Percentiles rank a stretch among this genome's conserved stretches.
Evolutionary conservation across 2,888 invertebrate genomes (phyloP).

Genomic region (Drosophila atripex): DNA sequence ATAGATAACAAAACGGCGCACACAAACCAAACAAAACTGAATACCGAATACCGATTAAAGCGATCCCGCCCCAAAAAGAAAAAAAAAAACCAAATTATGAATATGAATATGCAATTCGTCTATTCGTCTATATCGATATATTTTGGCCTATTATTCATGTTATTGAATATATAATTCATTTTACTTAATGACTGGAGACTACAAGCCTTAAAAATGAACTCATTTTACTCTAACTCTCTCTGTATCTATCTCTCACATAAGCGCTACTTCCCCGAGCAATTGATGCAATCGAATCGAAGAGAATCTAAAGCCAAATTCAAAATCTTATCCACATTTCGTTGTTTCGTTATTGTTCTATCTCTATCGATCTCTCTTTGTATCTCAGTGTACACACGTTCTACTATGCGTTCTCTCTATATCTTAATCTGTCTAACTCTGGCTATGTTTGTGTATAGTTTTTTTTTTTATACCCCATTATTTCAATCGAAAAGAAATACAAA

Average conservation of each 20-base stretch:
- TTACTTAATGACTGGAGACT: slow-evolving; percentile 83
- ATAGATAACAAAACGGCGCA: slow-evolving; percentile 50
- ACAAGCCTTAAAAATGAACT: slow-evolving; percentile 48
- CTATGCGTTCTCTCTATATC: slow-evolving; percentile 49
- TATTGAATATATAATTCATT: slow-evolving; percentile 50
- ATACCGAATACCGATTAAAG: slow-evolving; percentile 1
- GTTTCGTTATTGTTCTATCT: slow-evolving; percentile 40
- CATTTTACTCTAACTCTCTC: slow-evolving; percentile 47
- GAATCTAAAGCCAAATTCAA: slow-evolving; percentile 51
- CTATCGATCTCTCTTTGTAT: slow-evolving; percentile 41
- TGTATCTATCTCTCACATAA: slow-evolving; percentile 53
- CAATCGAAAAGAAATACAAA: slow-evolving; percentile 32
- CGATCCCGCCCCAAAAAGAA: slow-evolving; percentile 31
- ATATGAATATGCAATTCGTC: slow-evolving; percentile 57
- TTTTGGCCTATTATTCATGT: slow-evolving; percentile 68
- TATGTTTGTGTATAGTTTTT: slow-evolving; percentile 47
- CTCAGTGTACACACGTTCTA: slow-evolving; percentile 45
- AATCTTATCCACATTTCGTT: slow-evolving; percentile 42
- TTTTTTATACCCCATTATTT: slow-evolving; percentile 17
- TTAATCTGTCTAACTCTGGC: slow-evolving; percentile 47
- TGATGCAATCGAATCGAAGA: slow-evolving; percentile 39
- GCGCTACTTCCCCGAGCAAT: slow-evolving; percentile 53
- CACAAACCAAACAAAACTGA: slow-evolving; percentile 40
- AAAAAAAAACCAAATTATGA: slow-evolving; percentile 27
- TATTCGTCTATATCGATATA: slow-evolving; percentile 47